These are phyloP conservation scores for Drosophila austrosaltans DNA, from an alignment of 2,888 invertebrate species.

Conservation along the genomic window DNA sequence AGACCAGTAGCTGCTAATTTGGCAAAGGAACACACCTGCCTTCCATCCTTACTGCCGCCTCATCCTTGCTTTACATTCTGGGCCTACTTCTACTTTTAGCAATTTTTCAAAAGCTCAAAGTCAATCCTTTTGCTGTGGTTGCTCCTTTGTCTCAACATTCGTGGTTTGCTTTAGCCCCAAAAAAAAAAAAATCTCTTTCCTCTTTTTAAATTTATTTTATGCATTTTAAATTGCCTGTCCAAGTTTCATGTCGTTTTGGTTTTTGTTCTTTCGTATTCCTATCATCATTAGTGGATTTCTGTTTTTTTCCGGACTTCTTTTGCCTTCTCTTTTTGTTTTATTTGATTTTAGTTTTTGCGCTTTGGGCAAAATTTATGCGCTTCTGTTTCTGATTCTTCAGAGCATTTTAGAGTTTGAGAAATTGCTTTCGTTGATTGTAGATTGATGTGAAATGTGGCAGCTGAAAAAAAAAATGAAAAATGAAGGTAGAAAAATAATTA, in stretches of 20 bases:
- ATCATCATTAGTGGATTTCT: constrained; percentile 61
- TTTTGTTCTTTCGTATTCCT: constrained; percentile 32
- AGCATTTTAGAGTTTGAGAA: constrained; percentile 61
- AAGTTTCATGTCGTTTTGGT: constrained; percentile 15
- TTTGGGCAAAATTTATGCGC: constrained; percentile 64
- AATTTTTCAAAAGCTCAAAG: constrained; percentile 37
- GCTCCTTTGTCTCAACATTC: constrained; percentile 44
- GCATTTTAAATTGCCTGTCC: constrained; percentile 30
- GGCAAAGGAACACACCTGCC: constrained; percentile 46
- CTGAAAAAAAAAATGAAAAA: neutral
- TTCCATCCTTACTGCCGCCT: neutral
- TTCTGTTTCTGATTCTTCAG: constrained; percentile 60
- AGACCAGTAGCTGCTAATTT: constrained; percentile 71
- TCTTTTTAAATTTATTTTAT: constrained; percentile 24
- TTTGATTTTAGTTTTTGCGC: constrained; percentile 35
- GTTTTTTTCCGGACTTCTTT: constrained; percentile 45
- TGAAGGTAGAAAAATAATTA: constrained; percentile 45
- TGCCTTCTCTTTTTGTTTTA: constrained; percentile 25
- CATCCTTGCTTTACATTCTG: constrained; percentile 5
- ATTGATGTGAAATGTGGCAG: constrained; percentile 1
- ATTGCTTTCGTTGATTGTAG: constrained; percentile 66
- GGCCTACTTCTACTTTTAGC: constrained; percentile 34
- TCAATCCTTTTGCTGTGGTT: constrained; percentile 30
- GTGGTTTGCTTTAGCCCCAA: constrained; percentile 30
- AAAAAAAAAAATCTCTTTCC: constrained; percentile 14